A percentile compares a stretch with the other conserved stretches of the same genome.
Evolutionary conservation across 2,113 vertebrate species (phyloP).

Genomic region (Zosterops borbonicus): DNA sequence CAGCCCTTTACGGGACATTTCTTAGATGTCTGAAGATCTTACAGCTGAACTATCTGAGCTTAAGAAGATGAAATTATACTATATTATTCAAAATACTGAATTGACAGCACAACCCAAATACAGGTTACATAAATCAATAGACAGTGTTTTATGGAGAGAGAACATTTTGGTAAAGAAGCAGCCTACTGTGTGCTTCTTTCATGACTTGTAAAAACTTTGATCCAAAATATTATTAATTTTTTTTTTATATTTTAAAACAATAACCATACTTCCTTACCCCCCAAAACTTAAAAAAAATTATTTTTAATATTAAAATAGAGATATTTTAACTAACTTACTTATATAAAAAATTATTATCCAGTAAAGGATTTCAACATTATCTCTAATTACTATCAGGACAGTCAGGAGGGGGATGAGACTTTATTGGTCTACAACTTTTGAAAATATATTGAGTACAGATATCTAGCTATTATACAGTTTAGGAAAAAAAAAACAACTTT

Average conservation of each 20-base stretch:
- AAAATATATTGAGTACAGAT: not conserved
- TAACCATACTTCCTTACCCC: not conserved
- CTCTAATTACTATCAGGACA: not conserved
- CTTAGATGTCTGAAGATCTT: not conserved
- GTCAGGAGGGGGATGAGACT: not conserved
- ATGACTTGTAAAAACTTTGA: not conserved
- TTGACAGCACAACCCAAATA: not conserved
- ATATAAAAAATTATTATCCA: not conserved
- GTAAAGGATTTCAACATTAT: not conserved
- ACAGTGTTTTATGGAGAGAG: not conserved
- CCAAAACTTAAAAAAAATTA: not conserved
- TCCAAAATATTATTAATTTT: not conserved
- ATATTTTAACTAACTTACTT: not conserved
- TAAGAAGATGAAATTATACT: not conserved
- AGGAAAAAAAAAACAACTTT: fast-evolving
- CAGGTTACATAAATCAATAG: not conserved
- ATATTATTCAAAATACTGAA: not conserved
- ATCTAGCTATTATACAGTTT: not conserved
- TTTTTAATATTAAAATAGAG: not conserved
- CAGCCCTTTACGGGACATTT: not conserved
- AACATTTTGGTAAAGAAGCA: not conserved
- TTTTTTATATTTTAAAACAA: not conserved
- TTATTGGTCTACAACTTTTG: not conserved
- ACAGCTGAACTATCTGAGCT: not conserved
- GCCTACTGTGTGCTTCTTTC: not conserved